phyloP scores from a whole-genome alignment of 2,797 vertebrate genomes.

The Borostomias antarcticus region DNA sequence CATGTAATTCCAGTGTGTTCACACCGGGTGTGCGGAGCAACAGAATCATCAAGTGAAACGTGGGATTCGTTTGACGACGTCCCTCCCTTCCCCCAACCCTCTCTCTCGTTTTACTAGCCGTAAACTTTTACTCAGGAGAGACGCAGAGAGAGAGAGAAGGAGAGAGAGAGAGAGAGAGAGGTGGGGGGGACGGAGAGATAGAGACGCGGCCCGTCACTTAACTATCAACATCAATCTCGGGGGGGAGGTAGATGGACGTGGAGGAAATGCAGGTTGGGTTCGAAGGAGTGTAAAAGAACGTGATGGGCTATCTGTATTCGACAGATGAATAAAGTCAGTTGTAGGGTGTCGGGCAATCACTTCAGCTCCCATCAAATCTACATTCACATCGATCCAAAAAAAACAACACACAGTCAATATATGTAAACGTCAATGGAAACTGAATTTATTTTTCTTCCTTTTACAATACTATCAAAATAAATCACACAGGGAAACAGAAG shows the following conservation, averaged over 20 bases:
- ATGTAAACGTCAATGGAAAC: slow-evolving; percentile 38
- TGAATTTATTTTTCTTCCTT: slow-evolving; percentile 63
- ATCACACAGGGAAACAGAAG: slow-evolving; percentile 22
- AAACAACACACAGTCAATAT: background rate
- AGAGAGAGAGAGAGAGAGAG: no score
- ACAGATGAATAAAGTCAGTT: background rate
- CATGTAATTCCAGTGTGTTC: no score
- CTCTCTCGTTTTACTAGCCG: slow-evolving; percentile 66
- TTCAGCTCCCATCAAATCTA: slow-evolving; percentile 18
- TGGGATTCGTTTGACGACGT: no score
- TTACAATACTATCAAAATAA: slow-evolving; percentile 45
- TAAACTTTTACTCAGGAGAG: slow-evolving; percentile 65
- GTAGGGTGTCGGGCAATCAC: slow-evolving; percentile 2
- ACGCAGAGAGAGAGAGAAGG: no score
- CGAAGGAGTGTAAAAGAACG: slow-evolving; percentile 16
- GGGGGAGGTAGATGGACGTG: slow-evolving; percentile 54
- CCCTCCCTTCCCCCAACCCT: no score
- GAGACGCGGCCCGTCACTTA: no score
- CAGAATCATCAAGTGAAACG: no score
- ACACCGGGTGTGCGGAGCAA: no score
- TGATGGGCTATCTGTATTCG: background rate
- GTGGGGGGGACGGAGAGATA: slow-evolving; percentile 74
- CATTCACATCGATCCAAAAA: slow-evolving; percentile 8
- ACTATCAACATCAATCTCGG: slow-evolving; percentile 81
- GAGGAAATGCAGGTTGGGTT: slow-evolving; percentile 41